Conservation (phyloP, 2,113 vertebrate genomes). For the crab-eating macaque (Macaca fascicularis) region T2T-MFA8v1.1 NC_088386.1:78577501-78578000, state of each 20-base stretch:
- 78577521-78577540: too few species aligned
- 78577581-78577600: too few species aligned
- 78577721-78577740: background rate
- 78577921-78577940: background rate
- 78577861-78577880: background rate
- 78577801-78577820: background rate
- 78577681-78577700: conserved; percentile 11
- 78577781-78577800: background rate
- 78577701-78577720: background rate
- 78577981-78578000: background rate
- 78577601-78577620: too few species aligned
- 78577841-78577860: background rate
- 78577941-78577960: conserved; percentile 12
- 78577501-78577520: too few species aligned
- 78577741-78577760: background rate
- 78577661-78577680: background rate
- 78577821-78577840: background rate
- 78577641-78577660: background rate
- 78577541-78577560: too few species aligned
- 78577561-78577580: too few species aligned
- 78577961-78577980: background rate
- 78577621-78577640: background rate
- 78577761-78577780: background rate
- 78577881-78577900: background rate
- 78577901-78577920: background rate